Conservation (phyloP, 2,797 vertebrate species). For the Betta splendens region DNA sequence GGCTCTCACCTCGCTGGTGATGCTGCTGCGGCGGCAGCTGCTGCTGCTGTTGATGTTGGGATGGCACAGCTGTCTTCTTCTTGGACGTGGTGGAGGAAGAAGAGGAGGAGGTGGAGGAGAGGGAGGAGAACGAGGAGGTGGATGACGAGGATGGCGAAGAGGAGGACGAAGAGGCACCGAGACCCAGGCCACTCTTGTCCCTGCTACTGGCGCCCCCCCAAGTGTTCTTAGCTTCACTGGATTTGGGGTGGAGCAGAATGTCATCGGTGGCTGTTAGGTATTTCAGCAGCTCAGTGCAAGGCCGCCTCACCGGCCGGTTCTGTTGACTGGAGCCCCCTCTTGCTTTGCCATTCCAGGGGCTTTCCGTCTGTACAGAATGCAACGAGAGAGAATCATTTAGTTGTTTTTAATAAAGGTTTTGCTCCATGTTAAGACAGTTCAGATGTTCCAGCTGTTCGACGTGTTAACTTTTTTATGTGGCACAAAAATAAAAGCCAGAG, state of each 20-base stretch:
- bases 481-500: constrained; percentile 43
- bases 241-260: constrained; percentile 93
- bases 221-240: constrained; percentile 81
- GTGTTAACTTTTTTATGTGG: constrained; percentile 43
- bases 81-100: constrained; percentile 88
- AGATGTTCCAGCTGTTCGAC: constrained; percentile 35
- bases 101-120: constrained; percentile 79
- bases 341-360: constrained; percentile 94
- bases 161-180: constrained; percentile 76
- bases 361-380: constrained; percentile 86
- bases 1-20: constrained; percentile 95
- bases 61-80: constrained; percentile 88
- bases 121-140: constrained; percentile 82
- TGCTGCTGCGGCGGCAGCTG: constrained; percentile 86
- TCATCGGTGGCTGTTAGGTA: constrained; percentile 98
- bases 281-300: constrained; percentile 98
- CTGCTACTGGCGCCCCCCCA: constrained; percentile 82
- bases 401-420: constrained; percentile 37
- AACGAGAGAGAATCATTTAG: constrained; percentile 13
- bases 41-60: constrained; percentile 81
- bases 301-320: constrained; percentile 94
- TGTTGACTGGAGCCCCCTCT: constrained; percentile 93
- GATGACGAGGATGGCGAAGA: constrained; percentile 83
- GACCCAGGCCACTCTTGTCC: constrained; percentile 87
- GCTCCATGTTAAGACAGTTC: constrained; percentile 5